Conservation (phyloP, 2,113 vertebrate species). For the Girardinichthys multiradiatus region DNA sequence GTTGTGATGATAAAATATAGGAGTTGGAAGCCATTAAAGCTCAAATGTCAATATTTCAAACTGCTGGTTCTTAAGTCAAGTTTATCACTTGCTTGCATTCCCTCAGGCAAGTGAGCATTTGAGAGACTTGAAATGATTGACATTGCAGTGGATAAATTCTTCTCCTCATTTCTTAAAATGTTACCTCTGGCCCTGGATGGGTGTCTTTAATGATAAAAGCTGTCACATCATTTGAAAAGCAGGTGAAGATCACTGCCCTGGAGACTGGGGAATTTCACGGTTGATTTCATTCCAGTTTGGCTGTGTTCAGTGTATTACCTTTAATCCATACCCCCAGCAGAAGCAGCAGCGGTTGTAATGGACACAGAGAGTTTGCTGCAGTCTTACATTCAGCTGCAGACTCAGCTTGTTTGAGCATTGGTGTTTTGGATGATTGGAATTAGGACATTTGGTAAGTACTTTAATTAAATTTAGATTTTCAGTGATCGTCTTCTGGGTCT, state of each 20-base stretch:
- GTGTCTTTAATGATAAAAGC: background rate
- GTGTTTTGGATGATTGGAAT: constrained; percentile 20
- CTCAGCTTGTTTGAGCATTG: constrained; percentile 18
- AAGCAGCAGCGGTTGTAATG: background rate
- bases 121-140: background rate
- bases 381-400: constrained; percentile 20
- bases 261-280: background rate
- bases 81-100: background rate
- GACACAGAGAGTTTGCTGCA: background rate
- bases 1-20: background rate
- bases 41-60: constrained; percentile 8
- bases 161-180: background rate
- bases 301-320: background rate
- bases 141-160: background rate
- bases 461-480: too few relatives aligned
- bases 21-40: background rate
- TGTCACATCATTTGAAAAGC: constrained; percentile 5
- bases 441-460: background rate
- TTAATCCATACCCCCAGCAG: background rate
- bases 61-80: background rate
- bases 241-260: constrained; percentile 1
- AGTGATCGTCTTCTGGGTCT: too few relatives aligned
- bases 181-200: constrained; percentile 1
- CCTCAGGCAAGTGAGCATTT: background rate
- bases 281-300: constrained; percentile 3